These are phyloP conservation scores for Columba guinea DNA, from an alignment of 2,797 vertebrate genomes.

Conservation along the genomic window DNA sequence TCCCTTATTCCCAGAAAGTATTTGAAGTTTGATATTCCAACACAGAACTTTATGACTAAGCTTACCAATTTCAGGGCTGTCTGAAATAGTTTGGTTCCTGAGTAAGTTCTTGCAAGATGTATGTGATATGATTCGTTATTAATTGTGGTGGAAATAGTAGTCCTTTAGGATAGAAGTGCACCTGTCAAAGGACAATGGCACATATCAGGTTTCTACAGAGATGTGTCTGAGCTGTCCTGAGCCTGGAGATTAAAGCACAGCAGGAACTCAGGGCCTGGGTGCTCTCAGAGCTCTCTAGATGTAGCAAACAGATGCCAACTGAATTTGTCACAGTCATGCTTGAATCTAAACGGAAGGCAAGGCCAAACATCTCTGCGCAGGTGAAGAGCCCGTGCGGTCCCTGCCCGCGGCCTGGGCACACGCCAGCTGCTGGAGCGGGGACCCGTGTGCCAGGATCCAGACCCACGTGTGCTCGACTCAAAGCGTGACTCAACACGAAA, in stretches of 20 bases:
- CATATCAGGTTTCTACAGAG: not conserved
- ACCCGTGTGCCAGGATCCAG: not conserved
- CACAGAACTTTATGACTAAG: not conserved
- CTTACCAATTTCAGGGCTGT: not conserved
- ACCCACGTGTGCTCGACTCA: not conserved
- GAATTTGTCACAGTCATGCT: not conserved
- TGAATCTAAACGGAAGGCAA: not conserved
- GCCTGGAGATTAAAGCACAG: not conserved
- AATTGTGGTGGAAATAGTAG: not conserved
- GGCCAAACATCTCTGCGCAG: not conserved
- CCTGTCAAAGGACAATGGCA: not conserved
- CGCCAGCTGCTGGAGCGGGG: not conserved
- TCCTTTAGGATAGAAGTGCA: not conserved
- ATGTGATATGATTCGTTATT: not conserved
- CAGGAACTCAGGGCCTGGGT: not conserved
- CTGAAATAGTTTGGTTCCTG: not conserved
- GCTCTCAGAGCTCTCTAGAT: not conserved
- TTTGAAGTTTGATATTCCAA: not conserved
- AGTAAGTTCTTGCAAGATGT: not conserved
- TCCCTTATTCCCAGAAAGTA: not conserved
- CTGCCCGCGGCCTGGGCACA: not conserved
- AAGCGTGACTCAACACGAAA: slow-evolving; percentile 38
- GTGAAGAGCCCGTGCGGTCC: rapidly evolving
- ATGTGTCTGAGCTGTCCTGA: not conserved
- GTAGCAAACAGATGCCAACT: not conserved